phyloP scores from a whole-genome alignment of 2,888 invertebrate genomes.

The Dioctria rufipes region DNA sequence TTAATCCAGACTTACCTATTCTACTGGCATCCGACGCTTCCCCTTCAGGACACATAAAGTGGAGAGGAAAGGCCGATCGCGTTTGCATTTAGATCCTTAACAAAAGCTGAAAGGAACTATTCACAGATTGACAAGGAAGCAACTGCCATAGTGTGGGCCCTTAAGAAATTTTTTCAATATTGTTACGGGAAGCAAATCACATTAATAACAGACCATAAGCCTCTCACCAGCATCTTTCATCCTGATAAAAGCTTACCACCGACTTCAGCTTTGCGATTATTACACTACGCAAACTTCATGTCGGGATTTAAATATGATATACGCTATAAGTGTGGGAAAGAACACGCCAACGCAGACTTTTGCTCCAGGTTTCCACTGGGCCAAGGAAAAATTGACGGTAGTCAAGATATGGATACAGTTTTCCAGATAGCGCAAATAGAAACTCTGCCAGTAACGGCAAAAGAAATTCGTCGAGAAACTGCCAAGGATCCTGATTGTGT shows the following conservation, averaged over 20 bases:
- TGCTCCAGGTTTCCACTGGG: too few species aligned
- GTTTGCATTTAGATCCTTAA: conserved; percentile 58
- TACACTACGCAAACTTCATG: conserved; percentile 57
- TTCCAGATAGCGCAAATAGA: too few species aligned
- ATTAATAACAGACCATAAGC: conserved; percentile 57
- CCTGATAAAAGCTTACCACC: conserved; percentile 57
- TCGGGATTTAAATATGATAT: conserved; percentile 59
- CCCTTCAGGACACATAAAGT: conserved; percentile 50
- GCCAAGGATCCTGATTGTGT: not conserved
- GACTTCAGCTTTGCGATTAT: conserved; percentile 57
- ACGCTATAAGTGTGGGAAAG: conserved; percentile 53
- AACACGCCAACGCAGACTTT: too few species aligned
- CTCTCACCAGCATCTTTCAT: conserved; percentile 55
- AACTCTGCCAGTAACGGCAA: not conserved
- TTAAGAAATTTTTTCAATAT: conserved; percentile 55
- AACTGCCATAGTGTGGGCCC: conserved; percentile 56
- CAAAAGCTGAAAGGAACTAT: conserved; percentile 58
- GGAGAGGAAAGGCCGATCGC: conserved; percentile 56
- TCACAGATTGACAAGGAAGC: conserved; percentile 58
- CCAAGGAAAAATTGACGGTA: too few species aligned
- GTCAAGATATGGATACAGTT: too few species aligned
- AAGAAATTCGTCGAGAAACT: not conserved
- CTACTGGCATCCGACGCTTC: conserved; percentile 62
- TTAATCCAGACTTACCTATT: conserved; percentile 58
- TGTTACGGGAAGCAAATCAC: conserved; percentile 57